These are phyloP conservation scores for Pollimyrus isidori DNA, from an alignment of 2,113 vertebrate species.

Conservation along the genomic window DNA sequence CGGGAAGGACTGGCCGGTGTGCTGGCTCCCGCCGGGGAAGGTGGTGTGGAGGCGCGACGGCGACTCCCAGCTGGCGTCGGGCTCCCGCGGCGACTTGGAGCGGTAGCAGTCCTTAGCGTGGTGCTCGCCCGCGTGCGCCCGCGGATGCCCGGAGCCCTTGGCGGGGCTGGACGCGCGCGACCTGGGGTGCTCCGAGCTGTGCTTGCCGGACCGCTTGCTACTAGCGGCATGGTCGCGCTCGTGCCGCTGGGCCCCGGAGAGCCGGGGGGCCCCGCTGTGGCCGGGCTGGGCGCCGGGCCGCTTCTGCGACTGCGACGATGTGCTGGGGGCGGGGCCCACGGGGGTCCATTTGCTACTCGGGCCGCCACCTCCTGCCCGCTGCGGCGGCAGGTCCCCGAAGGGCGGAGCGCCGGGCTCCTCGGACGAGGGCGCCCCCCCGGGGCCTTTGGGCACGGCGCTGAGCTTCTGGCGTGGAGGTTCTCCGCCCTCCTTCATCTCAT, in stretches of 20 bases:
- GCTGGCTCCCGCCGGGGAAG: conserved; percentile 74
- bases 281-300: conserved; percentile 71
- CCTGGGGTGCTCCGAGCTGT: conserved; percentile 86
- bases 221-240: conserved; percentile 66
- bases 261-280: conserved; percentile 62
- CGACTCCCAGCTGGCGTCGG: conserved; percentile 91
- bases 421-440: conserved; percentile 64
- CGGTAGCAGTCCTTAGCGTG: conserved; percentile 80
- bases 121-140: conserved; percentile 71
- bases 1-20: conserved; percentile 85
- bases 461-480: conserved; percentile 83
- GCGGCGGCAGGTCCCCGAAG: conserved; percentile 84
- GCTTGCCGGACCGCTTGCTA: conserved; percentile 83
- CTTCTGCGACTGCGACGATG: conserved; percentile 76
- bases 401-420: conserved; percentile 77
- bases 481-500: conserved; percentile 96
- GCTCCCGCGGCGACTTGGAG: conserved; percentile 87
- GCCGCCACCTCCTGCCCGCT: conserved; percentile 61
- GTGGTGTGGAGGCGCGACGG: conserved; percentile 84
- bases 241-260: conserved; percentile 72
- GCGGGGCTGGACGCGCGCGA: conserved; percentile 79
- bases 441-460: conserved; percentile 70
- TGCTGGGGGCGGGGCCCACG: conserved; percentile 77
- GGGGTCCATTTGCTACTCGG: conserved; percentile 97
- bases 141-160: conserved; percentile 72